These are phyloP conservation scores for Eumerus sabulonum DNA, from an alignment of 2,888 invertebrate species.

Conservation along the genomic window DNA sequence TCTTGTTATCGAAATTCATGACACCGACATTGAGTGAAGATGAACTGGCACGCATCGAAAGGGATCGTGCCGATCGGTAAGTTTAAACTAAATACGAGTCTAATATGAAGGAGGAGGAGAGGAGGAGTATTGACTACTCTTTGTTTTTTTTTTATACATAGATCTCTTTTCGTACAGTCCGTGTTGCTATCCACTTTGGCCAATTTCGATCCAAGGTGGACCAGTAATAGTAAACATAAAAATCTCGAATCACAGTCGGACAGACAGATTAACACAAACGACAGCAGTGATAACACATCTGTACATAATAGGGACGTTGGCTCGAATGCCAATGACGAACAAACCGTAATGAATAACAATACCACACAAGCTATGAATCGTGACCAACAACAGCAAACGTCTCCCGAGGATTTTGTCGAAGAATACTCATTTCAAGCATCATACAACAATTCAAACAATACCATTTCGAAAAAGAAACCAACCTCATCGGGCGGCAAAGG, in stretches of 20 bases:
- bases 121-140: background rate
- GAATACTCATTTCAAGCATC: constrained; percentile 75
- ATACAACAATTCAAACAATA: constrained; percentile 74
- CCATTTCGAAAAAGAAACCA: constrained; percentile 72
- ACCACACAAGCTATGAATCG: constrained; percentile 70
- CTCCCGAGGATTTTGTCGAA: constrained; percentile 78
- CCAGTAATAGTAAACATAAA: constrained; percentile 63
- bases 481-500: constrained; percentile 73
- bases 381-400: constrained; percentile 78
- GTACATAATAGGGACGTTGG: constrained; percentile 56
- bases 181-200: constrained; percentile 83
- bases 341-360: constrained; percentile 77
- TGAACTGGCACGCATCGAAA: constrained; percentile 81
- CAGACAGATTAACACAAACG: constrained; percentile 69
- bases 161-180: constrained; percentile 84
- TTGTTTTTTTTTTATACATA: constrained; percentile 69
- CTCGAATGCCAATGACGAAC: constrained; percentile 65
- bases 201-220: constrained; percentile 72
- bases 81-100: constrained; percentile 10
- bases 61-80: constrained; percentile 82
- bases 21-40: constrained; percentile 80
- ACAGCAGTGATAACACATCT: constrained; percentile 59
- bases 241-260: constrained; percentile 71
- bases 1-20: constrained; percentile 80
- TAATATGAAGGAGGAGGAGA: too few species aligned